phyloP scores from a whole-genome alignment of 1,140 invertebrate species.

The Drosophila pseudoobscura region DNA sequence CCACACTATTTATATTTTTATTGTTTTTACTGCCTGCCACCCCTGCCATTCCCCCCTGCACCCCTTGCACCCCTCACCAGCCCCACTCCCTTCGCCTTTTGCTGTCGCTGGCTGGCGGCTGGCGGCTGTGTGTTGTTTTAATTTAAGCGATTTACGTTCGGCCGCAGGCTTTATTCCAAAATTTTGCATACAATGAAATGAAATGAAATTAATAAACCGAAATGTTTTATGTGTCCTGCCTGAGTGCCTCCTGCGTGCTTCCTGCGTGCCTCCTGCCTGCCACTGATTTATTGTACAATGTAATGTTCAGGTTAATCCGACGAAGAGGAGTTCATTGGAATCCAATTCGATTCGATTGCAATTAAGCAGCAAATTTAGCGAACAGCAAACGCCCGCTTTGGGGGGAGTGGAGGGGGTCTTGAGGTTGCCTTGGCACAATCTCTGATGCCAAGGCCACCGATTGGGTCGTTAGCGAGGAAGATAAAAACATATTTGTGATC shows the following conservation, averaged over 20 bases:
- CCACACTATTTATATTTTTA: constrained; percentile 79
- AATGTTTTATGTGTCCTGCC: constrained; percentile 14
- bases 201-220: constrained; percentile 40
- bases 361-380: constrained; percentile 13
- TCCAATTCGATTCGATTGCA: constrained; percentile 22
- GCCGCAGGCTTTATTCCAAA: constrained; percentile 53
- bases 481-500: constrained; percentile 50
- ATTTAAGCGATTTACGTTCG: constrained; percentile 73
- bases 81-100: too few species aligned
- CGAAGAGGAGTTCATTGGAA: constrained; percentile 13
- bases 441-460: constrained; percentile 1
- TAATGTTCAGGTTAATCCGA: constrained; percentile 6
- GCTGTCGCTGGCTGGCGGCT: neutral
- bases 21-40: constrained; percentile 32
- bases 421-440: too few species aligned
- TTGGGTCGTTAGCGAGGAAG: constrained; percentile 16
- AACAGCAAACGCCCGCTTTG: neutral
- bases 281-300: constrained; percentile 11
- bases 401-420: too few species aligned
- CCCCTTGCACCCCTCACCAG: neutral
- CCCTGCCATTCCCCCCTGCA: neutral
- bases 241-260: too few species aligned
- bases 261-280: neutral
- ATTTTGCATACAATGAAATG: constrained; percentile 53
- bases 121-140: constrained; percentile 61